Percentiles rank a stretch among this genome's conserved stretches.
Conservation (phyloP, 2,113 vertebrate genomes). For the Muntiacus reevesi region DNA sequence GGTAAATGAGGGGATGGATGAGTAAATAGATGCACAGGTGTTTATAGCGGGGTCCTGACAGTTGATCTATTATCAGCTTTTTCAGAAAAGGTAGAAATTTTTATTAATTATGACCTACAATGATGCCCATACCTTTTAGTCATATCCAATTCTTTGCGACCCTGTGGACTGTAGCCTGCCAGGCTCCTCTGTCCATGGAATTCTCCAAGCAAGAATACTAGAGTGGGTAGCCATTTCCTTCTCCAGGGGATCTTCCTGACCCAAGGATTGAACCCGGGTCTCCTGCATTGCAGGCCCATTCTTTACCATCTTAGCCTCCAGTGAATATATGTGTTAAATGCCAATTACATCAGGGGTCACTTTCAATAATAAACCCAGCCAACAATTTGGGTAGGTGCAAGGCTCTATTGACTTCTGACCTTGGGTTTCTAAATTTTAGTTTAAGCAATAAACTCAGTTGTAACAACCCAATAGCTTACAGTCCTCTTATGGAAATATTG, state of each 20-base stretch:
- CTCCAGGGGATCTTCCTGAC: neutral
- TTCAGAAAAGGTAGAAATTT: neutral
- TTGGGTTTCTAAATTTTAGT: neutral
- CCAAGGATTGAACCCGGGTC: neutral
- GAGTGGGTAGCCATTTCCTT: neutral
- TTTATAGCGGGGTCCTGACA: neutral
- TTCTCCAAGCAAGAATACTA: neutral
- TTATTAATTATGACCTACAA: neutral
- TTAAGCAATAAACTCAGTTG: neutral
- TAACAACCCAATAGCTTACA: neutral
- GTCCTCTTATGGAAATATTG: neutral
- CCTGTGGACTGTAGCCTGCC: neutral
- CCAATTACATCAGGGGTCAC: neutral
- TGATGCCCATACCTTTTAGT: neutral
- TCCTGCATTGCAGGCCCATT: neutral
- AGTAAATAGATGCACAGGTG: neutral
- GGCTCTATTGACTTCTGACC: neutral
- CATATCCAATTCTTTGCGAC: neutral
- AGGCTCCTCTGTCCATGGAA: neutral
- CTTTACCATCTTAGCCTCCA: neutral
- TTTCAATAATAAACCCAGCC: neutral
- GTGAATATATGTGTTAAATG: neutral
- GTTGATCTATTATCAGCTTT: neutral
- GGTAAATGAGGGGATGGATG: neutral
- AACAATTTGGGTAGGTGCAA: neutral